phyloP scores from a whole-genome alignment of 2,113 vertebrate genomes.

The Charina bottae region DNA sequence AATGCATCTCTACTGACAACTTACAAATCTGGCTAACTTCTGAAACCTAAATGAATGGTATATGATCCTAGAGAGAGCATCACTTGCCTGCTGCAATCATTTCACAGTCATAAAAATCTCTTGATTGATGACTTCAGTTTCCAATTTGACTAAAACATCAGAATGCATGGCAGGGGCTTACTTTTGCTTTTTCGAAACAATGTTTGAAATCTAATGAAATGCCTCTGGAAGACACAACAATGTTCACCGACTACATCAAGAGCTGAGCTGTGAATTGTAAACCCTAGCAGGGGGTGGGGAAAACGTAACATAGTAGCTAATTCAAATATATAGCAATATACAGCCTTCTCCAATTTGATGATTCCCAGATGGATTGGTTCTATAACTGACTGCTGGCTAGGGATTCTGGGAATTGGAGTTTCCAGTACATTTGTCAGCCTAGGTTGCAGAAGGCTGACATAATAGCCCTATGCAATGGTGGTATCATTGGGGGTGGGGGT shows the following conservation, averaged over 20 bases:
- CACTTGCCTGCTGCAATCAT: neutral
- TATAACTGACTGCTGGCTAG: neutral
- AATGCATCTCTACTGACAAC: neutral
- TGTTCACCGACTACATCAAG: neutral
- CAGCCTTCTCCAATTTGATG: neutral
- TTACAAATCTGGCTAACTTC: neutral
- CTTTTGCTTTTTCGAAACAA: neutral
- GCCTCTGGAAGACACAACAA: neutral
- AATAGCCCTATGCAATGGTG: neutral
- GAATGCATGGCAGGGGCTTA: neutral
- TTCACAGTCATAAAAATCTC: neutral
- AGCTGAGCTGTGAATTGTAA: neutral
- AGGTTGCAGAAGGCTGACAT: neutral
- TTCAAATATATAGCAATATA: neutral
- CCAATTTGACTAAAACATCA: neutral
- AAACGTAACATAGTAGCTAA: neutral
- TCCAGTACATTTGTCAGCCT: neutral
- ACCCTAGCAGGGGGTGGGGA: neutral
- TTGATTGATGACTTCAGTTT: neutral
- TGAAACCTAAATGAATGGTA: neutral
- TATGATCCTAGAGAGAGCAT: neutral
- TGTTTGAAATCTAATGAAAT: neutral
- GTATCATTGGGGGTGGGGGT: neutral
- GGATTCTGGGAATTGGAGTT: neutral
- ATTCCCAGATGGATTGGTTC: neutral